These are phyloP conservation scores for Istiophorus platypterus DNA, from an alignment of 2,113 vertebrate genomes.

Conservation along the genomic window DNA sequence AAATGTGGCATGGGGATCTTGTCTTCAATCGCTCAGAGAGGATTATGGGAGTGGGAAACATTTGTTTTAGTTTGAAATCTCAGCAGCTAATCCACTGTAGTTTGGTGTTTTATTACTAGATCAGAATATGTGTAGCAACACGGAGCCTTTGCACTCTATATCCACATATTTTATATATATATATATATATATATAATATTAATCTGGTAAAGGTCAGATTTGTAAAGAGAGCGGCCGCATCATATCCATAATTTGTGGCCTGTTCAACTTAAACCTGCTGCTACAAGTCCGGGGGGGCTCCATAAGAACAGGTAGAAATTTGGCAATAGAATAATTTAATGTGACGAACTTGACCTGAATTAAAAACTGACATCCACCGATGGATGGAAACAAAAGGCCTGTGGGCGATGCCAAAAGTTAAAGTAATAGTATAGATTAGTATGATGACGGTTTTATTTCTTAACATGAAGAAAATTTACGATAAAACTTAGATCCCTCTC, in stretches of 20 bases:
- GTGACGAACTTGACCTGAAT: neutral
- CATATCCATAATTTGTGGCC: neutral
- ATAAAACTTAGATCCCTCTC: too few relatives aligned
- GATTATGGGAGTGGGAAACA: slow-evolving; percentile 30
- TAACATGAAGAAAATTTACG: too few relatives aligned
- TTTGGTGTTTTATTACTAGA: slow-evolving; percentile 38
- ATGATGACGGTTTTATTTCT: too few relatives aligned
- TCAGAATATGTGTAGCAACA: slow-evolving; percentile 17
- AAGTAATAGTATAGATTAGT: too few relatives aligned
- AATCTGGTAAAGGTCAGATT: neutral
- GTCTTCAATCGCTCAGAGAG: slow-evolving; percentile 29
- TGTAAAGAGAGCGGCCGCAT: neutral
- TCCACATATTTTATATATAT: neutral
- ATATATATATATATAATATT: neutral
- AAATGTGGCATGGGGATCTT: too few relatives aligned
- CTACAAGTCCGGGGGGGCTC: neutral
- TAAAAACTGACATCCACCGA: too few relatives aligned
- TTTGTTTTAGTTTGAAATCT: slow-evolving; percentile 38
- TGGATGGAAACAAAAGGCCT: neutral
- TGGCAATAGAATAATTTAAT: too few relatives aligned
- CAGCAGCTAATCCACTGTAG: slow-evolving; percentile 25
- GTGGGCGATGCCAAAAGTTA: too few relatives aligned
- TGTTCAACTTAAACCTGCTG: neutral
- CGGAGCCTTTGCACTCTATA: neutral
- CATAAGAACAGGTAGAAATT: too few relatives aligned